Base-by-base conservation (phyloP, 2,888 invertebrate species). In the Cosmopolites sordidus region DNA sequence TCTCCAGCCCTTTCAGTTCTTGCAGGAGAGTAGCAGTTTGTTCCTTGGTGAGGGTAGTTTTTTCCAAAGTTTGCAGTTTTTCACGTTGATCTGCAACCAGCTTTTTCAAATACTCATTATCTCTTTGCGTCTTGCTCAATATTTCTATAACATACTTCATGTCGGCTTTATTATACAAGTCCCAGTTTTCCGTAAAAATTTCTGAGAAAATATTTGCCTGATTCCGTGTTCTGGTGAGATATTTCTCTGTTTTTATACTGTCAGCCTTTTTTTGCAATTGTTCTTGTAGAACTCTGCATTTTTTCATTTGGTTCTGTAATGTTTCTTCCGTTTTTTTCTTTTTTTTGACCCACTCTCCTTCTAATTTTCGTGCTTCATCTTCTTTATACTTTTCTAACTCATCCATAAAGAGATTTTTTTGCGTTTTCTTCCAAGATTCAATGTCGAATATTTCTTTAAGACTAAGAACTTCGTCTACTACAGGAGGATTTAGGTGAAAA, bases 341-440 rank as follows among this genome's bases (percentile, higher is more conserved):
- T 39, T 79, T 78, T 51, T 76, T 76, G 6, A 75, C 71, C 82
- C 83, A 84, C 58, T 83, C 82, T 6, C 56, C 57, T 43, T 65
- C 56, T 5, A 65, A 51, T 22, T 48, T 56, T 16, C 54, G 44
- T 1, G 58, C 48, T 53, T 63, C 62, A n/a, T 48, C 48, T 12
- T 48, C 29, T 46, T 62, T 63, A 2, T 59, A 54, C 2, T 45
- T 16, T 30, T 64, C 61, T 64, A 84, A 80, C 71, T 83, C 83
- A 38, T 73, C 69, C 64, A 80, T 78, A 63, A 83, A 87, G 5
- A 81, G 66, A 55, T 81, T 78, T 64, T 84, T 82, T 64, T 87
- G 83, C 17, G 79, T 76, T 56, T 82, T 79, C 65, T 87, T 89
- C 88, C 89, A 89, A 16, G 81, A 81, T 64, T 86, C 85, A 1